Evolutionary conservation across 2,797 vertebrate genomes (phyloP), one percentile per base, ranked within the genome.

Genomic region (Myiotriccus ornatus): DNA sequence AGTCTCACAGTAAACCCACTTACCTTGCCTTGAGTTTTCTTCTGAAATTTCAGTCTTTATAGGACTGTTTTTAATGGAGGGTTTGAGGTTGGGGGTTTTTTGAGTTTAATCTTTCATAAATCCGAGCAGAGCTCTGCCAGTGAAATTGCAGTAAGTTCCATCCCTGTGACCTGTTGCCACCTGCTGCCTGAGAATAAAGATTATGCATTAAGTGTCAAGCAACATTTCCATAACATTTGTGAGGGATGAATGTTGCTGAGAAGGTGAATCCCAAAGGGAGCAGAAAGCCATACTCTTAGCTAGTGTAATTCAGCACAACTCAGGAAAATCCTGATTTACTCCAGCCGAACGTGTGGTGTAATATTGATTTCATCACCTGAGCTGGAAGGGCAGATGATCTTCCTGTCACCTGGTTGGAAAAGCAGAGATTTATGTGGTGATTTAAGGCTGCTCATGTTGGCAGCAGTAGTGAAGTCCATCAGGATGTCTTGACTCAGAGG

Each of bases 91-190:
- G 14, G 47, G 47, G 2, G 53, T 57, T 76, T 87, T 80, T 32
- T 28, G 1, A 65, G 28, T 74, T 85, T 44, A 75, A 34, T 89
- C 68, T 83, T 93, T 92, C 24, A 64, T 85, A 90, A 92, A 57
- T 30, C 65, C 62, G n/a, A 93, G 52, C 44, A 89, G 64, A 93
- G 49, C 32, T 49, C 34, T 70, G 68, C 41, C 81, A 69, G 55
- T 63, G 47, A 84, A 81, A 92, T 93, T 28, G 55, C 32, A 89
- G 27, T 32, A 35, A 62, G 47, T 75, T 87, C 37, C n/a, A 60
- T 89, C 71, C 50, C 67, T 84, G 9, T 92, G 83, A 95, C 92
- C 85, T 77, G 52, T 91, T 96, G 89, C 73, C 79, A 52, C 65
- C 75, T 89, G 79, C 94, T 70, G 59, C 87, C 82, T 65, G 69